Evolutionary conservation across 2,888 invertebrate species (phyloP).

Genomic region (Dastarcus helophoroides): DNA sequence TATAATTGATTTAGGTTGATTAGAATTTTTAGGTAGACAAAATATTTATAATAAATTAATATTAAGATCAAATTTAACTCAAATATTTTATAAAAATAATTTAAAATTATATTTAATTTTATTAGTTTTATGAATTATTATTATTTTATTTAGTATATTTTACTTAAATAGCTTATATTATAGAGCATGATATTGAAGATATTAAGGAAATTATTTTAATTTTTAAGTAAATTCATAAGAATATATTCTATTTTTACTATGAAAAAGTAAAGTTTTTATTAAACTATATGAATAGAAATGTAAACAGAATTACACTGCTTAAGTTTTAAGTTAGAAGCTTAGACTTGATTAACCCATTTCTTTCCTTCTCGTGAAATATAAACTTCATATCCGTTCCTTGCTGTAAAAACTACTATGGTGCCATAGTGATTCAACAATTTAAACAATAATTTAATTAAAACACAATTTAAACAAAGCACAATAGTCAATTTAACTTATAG

Average conservation of each 20-base stretch:
- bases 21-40: constrained; percentile 22
- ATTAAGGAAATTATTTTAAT: constrained; percentile 30
- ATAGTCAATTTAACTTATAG: no score
- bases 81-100: constrained; percentile 39
- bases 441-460: no score
- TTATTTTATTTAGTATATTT: constrained; percentile 27
- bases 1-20: constrained; percentile 28
- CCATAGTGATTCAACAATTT: no score
- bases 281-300: constrained; percentile 52
- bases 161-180: constrained; percentile 36
- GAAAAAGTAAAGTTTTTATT: constrained; percentile 55
- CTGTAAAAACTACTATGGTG: no score
- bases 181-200: constrained; percentile 40
- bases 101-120: constrained; percentile 38
- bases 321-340: constrained; percentile 54
- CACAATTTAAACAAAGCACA: no score
- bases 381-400: no score
- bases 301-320: constrained; percentile 37
- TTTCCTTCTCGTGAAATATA: no score
- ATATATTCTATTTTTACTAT: constrained; percentile 47
- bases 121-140: constrained; percentile 26
- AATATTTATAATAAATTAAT: constrained; percentile 28
- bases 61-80: constrained; percentile 36
- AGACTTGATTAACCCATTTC: constrained; percentile 39
- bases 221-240: constrained; percentile 28